Evolutionary conservation across 2,888 invertebrate genomes (phyloP).

Genomic region (Heliconius charithonia): DNA sequence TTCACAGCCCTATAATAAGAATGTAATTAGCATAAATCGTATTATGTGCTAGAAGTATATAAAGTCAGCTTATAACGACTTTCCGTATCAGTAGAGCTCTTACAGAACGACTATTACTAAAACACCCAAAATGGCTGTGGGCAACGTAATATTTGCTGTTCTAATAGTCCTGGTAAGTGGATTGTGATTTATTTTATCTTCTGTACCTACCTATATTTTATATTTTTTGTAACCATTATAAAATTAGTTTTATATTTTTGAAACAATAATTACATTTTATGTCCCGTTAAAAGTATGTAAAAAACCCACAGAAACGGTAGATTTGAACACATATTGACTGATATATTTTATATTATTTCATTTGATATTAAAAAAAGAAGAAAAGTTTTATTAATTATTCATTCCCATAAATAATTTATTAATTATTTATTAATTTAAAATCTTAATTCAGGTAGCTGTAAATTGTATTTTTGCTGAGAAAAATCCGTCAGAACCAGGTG

Average conservation of each 20-base stretch:
- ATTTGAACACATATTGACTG: no score
- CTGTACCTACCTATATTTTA: no score
- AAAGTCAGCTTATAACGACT: constrained; percentile 12
- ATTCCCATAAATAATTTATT: no score
- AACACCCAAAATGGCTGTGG: constrained; percentile 15
- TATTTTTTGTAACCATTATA: background rate
- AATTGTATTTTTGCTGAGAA: constrained; percentile 54
- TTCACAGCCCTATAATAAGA: constrained; percentile 12
- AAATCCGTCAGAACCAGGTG: constrained; percentile 35
- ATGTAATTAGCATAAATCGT: constrained; percentile 39
- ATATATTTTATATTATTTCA: no score
- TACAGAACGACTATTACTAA: constrained; percentile 7
- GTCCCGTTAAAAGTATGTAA: no score
- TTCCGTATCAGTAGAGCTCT: constrained; percentile 20
- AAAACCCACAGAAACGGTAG: no score
- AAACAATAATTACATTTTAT: no score
- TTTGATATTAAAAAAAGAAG: no score
- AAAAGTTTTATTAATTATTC: no score
- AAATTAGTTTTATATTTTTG: no score
- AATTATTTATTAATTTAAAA: background rate
- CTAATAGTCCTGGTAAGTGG: constrained; percentile 37
- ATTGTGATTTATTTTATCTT: background rate
- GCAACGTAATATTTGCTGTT: constrained; percentile 31
- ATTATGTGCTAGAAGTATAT: constrained; percentile 50
- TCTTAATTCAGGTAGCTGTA: constrained; percentile 50